Evolutionary conservation across 1,140 invertebrate genomes (phyloP).

Genomic region (Ostrea edulis): DNA sequence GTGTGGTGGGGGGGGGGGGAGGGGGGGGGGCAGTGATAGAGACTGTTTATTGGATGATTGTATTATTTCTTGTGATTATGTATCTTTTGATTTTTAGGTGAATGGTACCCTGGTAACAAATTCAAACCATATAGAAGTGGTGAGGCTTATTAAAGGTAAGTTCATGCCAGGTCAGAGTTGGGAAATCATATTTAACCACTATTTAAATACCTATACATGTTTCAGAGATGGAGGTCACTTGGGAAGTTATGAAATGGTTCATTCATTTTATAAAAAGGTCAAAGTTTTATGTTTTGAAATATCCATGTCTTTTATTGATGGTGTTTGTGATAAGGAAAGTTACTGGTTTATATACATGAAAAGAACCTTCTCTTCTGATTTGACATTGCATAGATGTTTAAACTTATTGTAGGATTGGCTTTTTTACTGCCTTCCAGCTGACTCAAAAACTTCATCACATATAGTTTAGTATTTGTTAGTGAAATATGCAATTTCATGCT

Average conservation of each 20-base stretch:
- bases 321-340: neutral
- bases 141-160: conserved; percentile 95
- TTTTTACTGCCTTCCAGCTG: too few relatives aligned
- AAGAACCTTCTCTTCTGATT: too few relatives aligned
- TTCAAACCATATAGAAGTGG: conserved; percentile 95
- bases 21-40: too few relatives aligned
- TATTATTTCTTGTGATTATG: neutral
- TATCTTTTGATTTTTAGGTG: conserved; percentile 82
- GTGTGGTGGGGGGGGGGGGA: too few relatives aligned
- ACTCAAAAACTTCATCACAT: too few relatives aligned
- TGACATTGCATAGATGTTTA: too few relatives aligned
- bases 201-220: neutral
- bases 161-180: conserved; percentile 59
- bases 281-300: neutral
- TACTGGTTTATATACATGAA: too few relatives aligned
- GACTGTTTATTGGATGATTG: too few relatives aligned
- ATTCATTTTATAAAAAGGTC: neutral
- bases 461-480: too few relatives aligned
- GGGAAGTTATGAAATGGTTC: neutral
- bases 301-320: neutral
- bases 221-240: neutral
- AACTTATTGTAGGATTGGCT: too few relatives aligned
- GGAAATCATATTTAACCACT: neutral
- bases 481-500: too few relatives aligned
- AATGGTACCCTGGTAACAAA: conserved; percentile 94